Percentiles rank a stretch among this genome's conserved stretches.
These are phyloP conservation scores for Limanda limanda DNA, from an alignment of 2,113 vertebrate genomes.

Conservation along the genomic window DNA sequence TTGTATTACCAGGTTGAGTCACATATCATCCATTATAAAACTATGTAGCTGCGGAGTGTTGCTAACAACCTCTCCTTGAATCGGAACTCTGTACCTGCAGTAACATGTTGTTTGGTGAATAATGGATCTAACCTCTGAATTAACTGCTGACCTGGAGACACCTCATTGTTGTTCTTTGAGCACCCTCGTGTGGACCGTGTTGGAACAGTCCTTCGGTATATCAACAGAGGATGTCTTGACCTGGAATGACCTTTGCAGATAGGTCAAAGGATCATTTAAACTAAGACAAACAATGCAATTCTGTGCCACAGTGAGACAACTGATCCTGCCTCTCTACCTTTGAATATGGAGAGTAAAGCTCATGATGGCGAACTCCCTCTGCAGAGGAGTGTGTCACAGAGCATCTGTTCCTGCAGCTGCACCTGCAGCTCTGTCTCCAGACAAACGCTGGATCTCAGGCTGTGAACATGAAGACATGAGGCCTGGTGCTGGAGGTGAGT, in stretches of 20 bases:
- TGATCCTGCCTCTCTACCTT: too few relatives aligned
- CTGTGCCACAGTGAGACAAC: neutral
- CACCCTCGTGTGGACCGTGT: conserved; percentile 37
- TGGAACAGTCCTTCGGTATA: neutral
- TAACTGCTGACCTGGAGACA: neutral
- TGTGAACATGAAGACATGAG: too few relatives aligned
- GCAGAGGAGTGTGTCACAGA: too few relatives aligned
- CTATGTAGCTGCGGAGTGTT: neutral
- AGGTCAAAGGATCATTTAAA: neutral
- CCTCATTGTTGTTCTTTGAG: conserved; percentile 31
- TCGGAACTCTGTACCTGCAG: too few relatives aligned
- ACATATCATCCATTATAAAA: neutral
- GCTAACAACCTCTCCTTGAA: neutral
- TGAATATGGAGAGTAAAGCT: too few relatives aligned
- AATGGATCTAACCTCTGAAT: neutral
- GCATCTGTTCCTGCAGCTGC: too few relatives aligned
- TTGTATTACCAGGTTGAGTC: neutral
- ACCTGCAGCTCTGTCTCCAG: too few relatives aligned
- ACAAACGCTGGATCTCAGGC: too few relatives aligned
- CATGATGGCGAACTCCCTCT: too few relatives aligned
- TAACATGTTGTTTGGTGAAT: neutral
- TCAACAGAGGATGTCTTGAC: neutral
- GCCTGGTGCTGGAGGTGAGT: too few relatives aligned
- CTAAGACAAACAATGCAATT: neutral
- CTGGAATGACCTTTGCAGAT: neutral